These are phyloP conservation scores for Syngnathoides biaculeatus DNA, from an alignment of 2,113 vertebrate species.

Conservation along the genomic window DNA sequence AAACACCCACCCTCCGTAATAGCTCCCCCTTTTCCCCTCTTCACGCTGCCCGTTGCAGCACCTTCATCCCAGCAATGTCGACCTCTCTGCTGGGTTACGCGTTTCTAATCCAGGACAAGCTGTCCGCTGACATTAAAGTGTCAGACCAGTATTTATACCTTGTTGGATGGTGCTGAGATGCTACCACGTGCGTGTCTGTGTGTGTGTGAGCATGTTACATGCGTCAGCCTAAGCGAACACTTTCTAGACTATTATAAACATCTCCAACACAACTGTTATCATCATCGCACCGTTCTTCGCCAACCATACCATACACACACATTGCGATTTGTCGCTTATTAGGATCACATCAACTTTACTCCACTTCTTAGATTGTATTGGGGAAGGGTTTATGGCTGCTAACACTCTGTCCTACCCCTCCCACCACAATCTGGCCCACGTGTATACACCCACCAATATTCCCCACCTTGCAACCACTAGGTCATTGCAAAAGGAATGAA, in stretches of 20 bases:
- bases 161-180: slow-evolving; percentile 46
- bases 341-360: slow-evolving; percentile 82
- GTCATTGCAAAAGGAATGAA: slow-evolving; percentile 89
- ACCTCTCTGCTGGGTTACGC: slow-evolving; percentile 77
- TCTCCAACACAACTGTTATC: slow-evolving; percentile 25
- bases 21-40: slow-evolving; percentile 13
- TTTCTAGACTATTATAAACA: slow-evolving; percentile 45
- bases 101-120: slow-evolving; percentile 91
- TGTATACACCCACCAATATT: slow-evolving; percentile 13
- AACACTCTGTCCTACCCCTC: slow-evolving; percentile 73
- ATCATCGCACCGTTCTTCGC: slow-evolving; percentile 19
- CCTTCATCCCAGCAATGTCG: slow-evolving; percentile 81
- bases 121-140: slow-evolving; percentile 95
- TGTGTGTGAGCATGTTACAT: slow-evolving; percentile 8
- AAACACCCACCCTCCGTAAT: slow-evolving; percentile 53
- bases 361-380: slow-evolving; percentile 68
- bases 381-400: slow-evolving; percentile 84
- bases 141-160: slow-evolving; percentile 92
- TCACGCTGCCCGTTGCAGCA: slow-evolving; percentile 51
- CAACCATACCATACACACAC: slow-evolving; percentile 5
- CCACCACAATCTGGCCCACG: slow-evolving; percentile 37
- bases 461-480: slow-evolving; percentile 71
- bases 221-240: slow-evolving; percentile 75
- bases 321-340: slow-evolving; percentile 75
- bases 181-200: slow-evolving; percentile 21